Base-by-base conservation (phyloP, 1,140 invertebrate species). In the Protaetia brevitarsis region DNA sequence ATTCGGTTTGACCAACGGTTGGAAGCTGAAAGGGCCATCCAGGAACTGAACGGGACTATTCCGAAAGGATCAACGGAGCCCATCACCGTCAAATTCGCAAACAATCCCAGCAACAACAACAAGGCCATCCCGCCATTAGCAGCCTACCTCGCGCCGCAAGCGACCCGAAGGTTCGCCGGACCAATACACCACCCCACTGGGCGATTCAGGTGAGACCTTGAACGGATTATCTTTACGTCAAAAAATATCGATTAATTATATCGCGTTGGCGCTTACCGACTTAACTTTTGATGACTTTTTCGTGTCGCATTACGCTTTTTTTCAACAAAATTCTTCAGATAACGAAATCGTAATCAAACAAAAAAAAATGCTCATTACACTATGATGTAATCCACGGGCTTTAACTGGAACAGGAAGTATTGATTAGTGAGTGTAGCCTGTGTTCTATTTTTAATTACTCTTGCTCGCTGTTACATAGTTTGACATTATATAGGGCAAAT, bases 81-180 rank as follows among this genome's bases (percentile, higher is more conserved):
- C 31, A 97, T 99, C 73, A 98, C 96, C 31, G 97, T 99, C 68
- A 99, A 99, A 83, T 99, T 99, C 82, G 97, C 97, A 68, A 99
- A 99, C 82, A 98, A 96, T 79, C 93, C 94, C n/a, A 95, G 93
- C 83, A 95, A 93, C 85, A 94, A 93, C 81, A 89, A 89, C 77
- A 95, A 95, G 81, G 91, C 92, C 66, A 86, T 96, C 78, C 91
- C 92, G 72, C 94, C 95, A 29, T 82, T 97, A 77, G 92, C 94
- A 29, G 95, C 95, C 34, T 98, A 98, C 80, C 83, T 98, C 73
- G 87, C 92, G 69, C 91, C 93, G 19, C 89, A 91, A 76, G 82
- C 89, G 74, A 82, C 87, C 76, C 82, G 93, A 66, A 85, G 92
- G 72, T 96, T 91, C 83, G 93, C 92, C 81, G 94, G 91, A 80